Percentiles rank a stretch among this genome's conserved stretches.
These are phyloP conservation scores for Poecilia picta DNA, from an alignment of 2,797 vertebrate species.

Conservation along the genomic window DNA sequence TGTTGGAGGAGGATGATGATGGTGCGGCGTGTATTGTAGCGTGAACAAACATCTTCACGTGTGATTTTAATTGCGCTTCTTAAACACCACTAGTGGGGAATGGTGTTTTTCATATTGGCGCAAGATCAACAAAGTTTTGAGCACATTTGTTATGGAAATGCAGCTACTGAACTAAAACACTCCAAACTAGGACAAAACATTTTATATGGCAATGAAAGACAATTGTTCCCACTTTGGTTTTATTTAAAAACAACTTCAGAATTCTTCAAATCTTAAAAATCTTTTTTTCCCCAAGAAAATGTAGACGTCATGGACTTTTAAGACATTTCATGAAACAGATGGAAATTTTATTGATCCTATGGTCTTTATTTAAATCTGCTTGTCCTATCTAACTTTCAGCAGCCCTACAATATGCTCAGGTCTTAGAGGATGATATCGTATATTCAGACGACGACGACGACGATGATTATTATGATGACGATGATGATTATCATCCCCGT, in stretches of 20 bases:
- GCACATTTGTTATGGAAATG: too few relatives aligned
- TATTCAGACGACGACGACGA: slow-evolving; percentile 47
- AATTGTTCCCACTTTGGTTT: neutral
- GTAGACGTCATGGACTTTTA: neutral
- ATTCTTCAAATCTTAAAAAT: neutral
- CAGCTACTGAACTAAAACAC: too few relatives aligned
- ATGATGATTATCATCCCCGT: neutral
- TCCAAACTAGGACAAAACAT: neutral
- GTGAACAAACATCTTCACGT: too few relatives aligned
- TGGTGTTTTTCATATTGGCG: too few relatives aligned
- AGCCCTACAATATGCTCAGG: slow-evolving; percentile 49
- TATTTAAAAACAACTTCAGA: neutral
- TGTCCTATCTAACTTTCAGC: neutral
- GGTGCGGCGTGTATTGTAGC: too few relatives aligned
- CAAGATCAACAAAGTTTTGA: too few relatives aligned
- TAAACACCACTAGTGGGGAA: too few relatives aligned
- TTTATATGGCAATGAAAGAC: neutral
- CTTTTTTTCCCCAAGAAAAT: neutral
- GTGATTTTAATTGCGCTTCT: too few relatives aligned
- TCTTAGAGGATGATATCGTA: slow-evolving; percentile 31
- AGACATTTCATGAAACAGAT: neutral
- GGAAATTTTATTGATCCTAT: too few relatives aligned
- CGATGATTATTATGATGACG: neutral
- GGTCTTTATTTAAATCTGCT: neutral
- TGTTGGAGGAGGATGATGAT: neutral